phyloP scores from a whole-genome alignment of 2,888 invertebrate species.

The Iphiclides podalirius region DNA sequence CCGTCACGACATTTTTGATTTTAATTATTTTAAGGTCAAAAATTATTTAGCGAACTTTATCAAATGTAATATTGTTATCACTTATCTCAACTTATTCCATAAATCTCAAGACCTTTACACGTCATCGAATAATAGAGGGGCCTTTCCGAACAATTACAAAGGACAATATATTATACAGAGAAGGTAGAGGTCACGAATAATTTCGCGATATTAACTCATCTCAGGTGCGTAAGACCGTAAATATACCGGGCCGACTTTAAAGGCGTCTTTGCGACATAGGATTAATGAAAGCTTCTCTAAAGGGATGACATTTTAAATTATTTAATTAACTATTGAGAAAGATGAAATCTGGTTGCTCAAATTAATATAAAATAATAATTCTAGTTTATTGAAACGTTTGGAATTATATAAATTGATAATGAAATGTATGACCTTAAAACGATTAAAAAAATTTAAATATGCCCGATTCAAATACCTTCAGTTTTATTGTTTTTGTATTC shows the following conservation, averaged over 20 bases:
- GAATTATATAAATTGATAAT: no score
- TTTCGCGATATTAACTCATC: constrained; percentile 59
- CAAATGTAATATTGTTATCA: constrained; percentile 47
- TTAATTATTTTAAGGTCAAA: no score
- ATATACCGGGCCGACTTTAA: constrained; percentile 43
- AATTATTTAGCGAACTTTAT: constrained; percentile 61
- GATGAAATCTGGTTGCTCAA: no score
- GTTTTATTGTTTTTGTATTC: no score
- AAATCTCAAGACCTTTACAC: constrained; percentile 69
- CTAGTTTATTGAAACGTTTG: no score
- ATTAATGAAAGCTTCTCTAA: constrained; percentile 33
- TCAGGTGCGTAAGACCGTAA: constrained; percentile 52
- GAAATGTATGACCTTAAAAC: no score
- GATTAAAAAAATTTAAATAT: no score
- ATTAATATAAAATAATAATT: no score
- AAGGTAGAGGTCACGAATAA: constrained; percentile 44
- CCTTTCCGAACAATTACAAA: constrained; percentile 61
- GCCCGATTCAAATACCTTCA: no score
- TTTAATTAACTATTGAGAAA: no score
- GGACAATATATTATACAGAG: constrained; percentile 51
- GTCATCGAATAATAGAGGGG: constrained; percentile 68
- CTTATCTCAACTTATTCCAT: constrained; percentile 58
- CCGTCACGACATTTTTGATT: no score
- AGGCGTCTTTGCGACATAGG: constrained; percentile 41
- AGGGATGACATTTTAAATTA: neutral